These are phyloP conservation scores for Numenius arquata DNA, from an alignment of 2,113 vertebrate genomes.

Conservation along the genomic window DNA sequence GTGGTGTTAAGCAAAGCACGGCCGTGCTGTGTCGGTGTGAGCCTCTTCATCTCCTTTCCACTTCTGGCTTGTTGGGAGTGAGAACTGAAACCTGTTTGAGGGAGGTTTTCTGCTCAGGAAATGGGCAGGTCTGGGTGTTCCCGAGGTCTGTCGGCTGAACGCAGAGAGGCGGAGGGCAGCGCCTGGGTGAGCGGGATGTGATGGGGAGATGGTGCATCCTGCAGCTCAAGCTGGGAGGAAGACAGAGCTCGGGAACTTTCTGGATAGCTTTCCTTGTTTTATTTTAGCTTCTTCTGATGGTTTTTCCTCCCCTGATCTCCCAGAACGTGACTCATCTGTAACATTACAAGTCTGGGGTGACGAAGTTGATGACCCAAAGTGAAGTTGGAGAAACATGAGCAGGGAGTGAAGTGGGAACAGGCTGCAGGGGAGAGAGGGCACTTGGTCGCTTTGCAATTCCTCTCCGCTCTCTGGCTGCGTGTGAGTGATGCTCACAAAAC, in stretches of 20 bases:
- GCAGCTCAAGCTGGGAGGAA: neutral
- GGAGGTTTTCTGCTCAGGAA: neutral
- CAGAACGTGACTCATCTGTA: neutral
- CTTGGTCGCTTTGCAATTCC: neutral
- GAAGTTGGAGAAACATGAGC: neutral
- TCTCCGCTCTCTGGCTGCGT: rapidly evolving
- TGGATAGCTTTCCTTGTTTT: neutral
- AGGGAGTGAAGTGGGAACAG: neutral
- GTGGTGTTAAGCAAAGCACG: neutral
- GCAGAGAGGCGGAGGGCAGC: neutral
- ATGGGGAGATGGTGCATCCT: neutral
- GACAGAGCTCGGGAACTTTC: neutral
- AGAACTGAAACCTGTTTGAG: neutral
- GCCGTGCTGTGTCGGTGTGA: neutral
- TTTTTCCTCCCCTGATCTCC: neutral
- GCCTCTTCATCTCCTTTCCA: neutral
- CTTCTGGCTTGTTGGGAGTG: neutral
- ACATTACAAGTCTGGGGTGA: neutral
- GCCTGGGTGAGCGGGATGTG: neutral
- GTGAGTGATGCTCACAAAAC: neutral
- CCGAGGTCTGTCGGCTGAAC: neutral
- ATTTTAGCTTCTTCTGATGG: neutral
- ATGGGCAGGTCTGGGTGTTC: neutral
- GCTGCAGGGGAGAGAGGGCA: neutral
- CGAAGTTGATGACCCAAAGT: neutral